phyloP scores from a whole-genome alignment of 2,113 vertebrate species.

The Okapia johnstoni region DNA sequence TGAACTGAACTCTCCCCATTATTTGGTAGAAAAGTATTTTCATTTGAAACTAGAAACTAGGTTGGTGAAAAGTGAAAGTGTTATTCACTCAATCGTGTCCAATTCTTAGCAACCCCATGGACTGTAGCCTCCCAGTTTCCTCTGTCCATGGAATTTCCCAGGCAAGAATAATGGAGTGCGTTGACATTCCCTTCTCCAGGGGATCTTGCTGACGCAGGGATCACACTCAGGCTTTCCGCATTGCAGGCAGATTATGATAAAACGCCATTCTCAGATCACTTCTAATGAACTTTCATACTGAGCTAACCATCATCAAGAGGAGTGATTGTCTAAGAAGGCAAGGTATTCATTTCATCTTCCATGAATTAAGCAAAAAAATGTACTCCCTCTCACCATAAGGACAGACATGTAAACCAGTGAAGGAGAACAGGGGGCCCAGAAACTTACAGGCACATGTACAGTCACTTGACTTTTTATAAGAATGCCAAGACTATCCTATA shows the following conservation, averaged over 20 bases:
- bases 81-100: background rate
- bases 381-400: background rate
- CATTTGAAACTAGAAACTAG: background rate
- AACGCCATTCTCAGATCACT: background rate
- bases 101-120: background rate
- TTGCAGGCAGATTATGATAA: background rate
- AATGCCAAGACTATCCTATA: background rate
- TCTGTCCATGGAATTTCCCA: background rate
- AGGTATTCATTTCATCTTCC: background rate
- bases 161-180: background rate
- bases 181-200: background rate
- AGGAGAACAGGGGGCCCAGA: background rate
- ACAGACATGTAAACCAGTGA: background rate
- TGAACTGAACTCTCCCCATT: no score
- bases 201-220: background rate
- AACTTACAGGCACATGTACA: background rate
- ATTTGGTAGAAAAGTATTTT: background rate
- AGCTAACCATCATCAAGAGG: background rate
- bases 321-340: background rate
- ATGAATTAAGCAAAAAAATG: background rate
- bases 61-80: background rate
- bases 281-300: background rate
- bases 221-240: background rate
- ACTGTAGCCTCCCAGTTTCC: background rate
- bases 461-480: background rate